Evolutionary conservation across 2,797 vertebrate genomes (phyloP).

Genomic region (Anabas testudineus): DNA sequence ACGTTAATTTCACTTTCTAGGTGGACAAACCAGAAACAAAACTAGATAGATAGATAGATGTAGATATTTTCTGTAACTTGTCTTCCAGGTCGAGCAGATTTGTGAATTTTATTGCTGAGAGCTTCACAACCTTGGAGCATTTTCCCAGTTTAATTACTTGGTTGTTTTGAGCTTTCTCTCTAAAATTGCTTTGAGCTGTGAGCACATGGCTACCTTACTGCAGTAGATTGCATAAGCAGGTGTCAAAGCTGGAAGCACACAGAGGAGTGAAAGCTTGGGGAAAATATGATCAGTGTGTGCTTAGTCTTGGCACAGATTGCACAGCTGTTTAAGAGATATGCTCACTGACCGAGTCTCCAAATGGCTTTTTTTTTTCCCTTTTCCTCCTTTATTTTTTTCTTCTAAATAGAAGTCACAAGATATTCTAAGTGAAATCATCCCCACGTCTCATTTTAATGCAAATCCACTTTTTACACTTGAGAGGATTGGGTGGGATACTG

Average conservation of each 20-base stretch:
- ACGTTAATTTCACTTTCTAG: not conserved
- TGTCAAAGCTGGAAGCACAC: constrained; percentile 75
- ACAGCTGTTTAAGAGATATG: constrained; percentile 83
- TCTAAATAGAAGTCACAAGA: constrained; percentile 62
- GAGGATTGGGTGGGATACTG: constrained; percentile 17
- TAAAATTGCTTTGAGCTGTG: constrained; percentile 33
- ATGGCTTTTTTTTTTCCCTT: constrained; percentile 16
- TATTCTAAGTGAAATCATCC: constrained; percentile 47
- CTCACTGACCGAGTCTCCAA: constrained; percentile 49
- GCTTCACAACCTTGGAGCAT: constrained; percentile 5
- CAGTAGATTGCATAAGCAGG: constrained; percentile 77
- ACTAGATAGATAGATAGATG: no score
- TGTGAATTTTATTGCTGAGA: not conserved
- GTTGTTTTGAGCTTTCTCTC: constrained; percentile 16
- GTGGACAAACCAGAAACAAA: not conserved
- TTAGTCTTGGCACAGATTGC: constrained; percentile 63
- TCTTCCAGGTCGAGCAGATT: not conserved
- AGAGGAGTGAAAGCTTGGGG: constrained; percentile 56
- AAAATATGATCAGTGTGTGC: constrained; percentile 81
- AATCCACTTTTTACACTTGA: constrained; percentile 32
- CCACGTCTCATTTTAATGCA: constrained; percentile 39
- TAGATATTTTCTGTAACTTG: not conserved
- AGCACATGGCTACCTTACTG: constrained; percentile 68
- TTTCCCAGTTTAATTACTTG: constrained; percentile 35
- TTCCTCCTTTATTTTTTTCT: constrained; percentile 36